These are phyloP conservation scores for Tenthredo livida DNA, from an alignment of 2,888 invertebrate species.

Conservation along the genomic window DNA sequence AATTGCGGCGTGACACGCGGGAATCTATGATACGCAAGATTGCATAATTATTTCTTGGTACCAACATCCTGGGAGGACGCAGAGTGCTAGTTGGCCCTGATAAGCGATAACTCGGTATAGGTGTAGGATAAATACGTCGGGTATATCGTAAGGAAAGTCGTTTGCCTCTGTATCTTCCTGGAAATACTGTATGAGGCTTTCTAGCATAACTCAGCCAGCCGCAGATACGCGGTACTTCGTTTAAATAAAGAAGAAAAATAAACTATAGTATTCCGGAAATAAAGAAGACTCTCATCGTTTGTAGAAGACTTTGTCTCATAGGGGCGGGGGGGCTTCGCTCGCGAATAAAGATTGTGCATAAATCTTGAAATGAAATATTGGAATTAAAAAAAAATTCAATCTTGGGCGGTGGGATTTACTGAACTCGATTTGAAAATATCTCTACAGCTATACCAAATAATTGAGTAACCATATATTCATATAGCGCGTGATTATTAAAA, in stretches of 20 bases:
- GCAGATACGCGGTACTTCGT: background rate
- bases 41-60: background rate
- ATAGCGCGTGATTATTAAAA: background rate
- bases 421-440: background rate
- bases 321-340: too few relatives aligned
- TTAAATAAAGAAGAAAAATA: background rate
- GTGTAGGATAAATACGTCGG: background rate
- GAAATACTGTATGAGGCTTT: background rate
- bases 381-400: too few relatives aligned
- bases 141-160: slow-evolving; percentile 9
- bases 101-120: background rate
- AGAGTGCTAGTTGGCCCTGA: background rate
- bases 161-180: background rate
- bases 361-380: too few relatives aligned
- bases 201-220: background rate
- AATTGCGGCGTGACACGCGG: background rate
- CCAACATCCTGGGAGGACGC: background rate
- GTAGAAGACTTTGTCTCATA: background rate
- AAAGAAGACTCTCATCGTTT: background rate
- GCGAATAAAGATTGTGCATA: too few relatives aligned
- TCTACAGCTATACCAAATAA: background rate
- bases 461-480: background rate
- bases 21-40: background rate
- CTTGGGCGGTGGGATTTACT: background rate
- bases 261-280: background rate